These are phyloP conservation scores for Trichoplax adhaerens DNA, from an alignment of 37 sponge, comb jelly and placozoan genomes.

Conservation along the genomic window DNA sequence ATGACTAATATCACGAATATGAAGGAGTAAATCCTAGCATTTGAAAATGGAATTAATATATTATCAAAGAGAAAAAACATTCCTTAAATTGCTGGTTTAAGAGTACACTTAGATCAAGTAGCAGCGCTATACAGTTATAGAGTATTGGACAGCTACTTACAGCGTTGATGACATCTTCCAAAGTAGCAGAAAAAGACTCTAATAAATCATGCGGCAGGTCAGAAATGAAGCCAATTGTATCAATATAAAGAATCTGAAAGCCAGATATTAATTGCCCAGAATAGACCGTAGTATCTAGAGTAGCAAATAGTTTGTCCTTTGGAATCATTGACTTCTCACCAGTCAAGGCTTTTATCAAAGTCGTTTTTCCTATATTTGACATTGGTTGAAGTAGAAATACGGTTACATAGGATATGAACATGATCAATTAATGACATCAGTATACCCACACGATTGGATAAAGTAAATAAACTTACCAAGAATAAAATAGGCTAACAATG, in stretches of 20 bases:
- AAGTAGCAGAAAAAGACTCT: conserved; percentile 35
- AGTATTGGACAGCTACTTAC: conserved; percentile 10
- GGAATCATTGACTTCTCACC: conserved; percentile 15
- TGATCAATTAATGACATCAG: too few species aligned
- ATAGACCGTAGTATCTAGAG: conserved; percentile 41
- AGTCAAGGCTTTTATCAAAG: conserved; percentile 35
- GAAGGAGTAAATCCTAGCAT: conserved; percentile 32
- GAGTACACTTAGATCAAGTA: too few species aligned
- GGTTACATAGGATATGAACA: too few species aligned
- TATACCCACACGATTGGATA: too few species aligned
- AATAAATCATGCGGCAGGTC: conserved; percentile 40
- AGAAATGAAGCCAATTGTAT: conserved; percentile 46
- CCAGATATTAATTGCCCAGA: conserved; percentile 28
- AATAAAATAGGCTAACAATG: too few species aligned
- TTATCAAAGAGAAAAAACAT: too few species aligned
- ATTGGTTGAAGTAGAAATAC: too few species aligned
- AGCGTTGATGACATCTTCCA: conserved; percentile 38
- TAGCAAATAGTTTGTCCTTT: conserved; percentile 41
- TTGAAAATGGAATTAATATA: too few species aligned
- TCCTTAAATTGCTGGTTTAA: too few species aligned
- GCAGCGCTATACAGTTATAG: too few species aligned
- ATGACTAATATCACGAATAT: conserved; percentile 35
- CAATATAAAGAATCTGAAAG: conserved; percentile 32
- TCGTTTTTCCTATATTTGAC: conserved; percentile 26
- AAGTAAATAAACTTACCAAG: too few species aligned